Conservation (phyloP, 2,797 vertebrate species). For the Arremon brunneinucha region DNA sequence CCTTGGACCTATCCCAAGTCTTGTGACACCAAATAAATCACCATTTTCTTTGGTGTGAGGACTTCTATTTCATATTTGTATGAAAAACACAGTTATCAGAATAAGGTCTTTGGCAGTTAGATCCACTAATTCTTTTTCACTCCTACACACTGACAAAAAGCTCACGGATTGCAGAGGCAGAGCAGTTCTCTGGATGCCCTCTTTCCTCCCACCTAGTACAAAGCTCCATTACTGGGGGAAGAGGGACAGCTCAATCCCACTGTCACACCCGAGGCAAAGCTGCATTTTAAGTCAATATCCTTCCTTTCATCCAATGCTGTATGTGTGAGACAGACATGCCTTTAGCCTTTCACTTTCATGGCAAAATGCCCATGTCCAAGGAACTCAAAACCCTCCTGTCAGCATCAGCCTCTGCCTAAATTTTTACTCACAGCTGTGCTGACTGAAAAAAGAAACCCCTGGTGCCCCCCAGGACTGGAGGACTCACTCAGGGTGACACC, state of each 20-base stretch:
- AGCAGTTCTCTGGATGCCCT: neutral
- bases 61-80: neutral
- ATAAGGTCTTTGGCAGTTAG: neutral
- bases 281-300: neutral
- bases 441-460: neutral
- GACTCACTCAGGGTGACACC: neutral
- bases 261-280: neutral
- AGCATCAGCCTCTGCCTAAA: neutral
- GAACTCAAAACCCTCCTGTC: neutral
- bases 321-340: neutral
- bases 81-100: neutral
- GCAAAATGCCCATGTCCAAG: neutral
- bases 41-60: neutral
- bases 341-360: neutral
- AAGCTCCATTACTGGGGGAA: fast-evolving
- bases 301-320: neutral
- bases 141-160: neutral
- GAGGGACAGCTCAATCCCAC: neutral
- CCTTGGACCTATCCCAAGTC: neutral
- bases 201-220: neutral
- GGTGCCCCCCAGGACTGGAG: neutral
- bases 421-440: neutral
- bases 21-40: neutral
- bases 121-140: neutral
- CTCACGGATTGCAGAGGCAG: neutral